Percentiles rank a stretch among this genome's conserved stretches.
These are phyloP conservation scores for Cancer borealis DNA, from an alignment of 2,888 invertebrate species.

Conservation along the genomic window DNA sequence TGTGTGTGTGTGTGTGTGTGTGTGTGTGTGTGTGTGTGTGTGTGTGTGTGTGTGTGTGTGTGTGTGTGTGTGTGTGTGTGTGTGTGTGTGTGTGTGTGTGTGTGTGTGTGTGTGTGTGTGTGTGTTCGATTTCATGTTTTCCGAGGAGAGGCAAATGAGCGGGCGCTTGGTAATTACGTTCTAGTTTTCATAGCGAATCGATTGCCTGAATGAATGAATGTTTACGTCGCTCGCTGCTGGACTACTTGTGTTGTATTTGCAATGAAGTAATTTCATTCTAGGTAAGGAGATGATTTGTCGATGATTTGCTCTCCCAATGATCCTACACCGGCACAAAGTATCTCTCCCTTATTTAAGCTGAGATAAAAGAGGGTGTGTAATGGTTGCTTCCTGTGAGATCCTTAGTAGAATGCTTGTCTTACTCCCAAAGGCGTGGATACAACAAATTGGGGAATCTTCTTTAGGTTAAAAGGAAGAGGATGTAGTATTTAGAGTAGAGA, in stretches of 20 bases:
- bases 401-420: not conserved
- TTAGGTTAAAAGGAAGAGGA: not conserved
- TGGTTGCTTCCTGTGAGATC: not conserved
- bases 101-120: too few relatives aligned
- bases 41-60: too few relatives aligned
- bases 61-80: too few relatives aligned
- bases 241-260: too few relatives aligned
- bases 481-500: too few relatives aligned
- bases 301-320: not conserved
- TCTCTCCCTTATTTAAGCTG: not conserved
- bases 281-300: not conserved
- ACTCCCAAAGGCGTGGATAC: too few relatives aligned
- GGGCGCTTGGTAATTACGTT: slow-evolving; percentile 8
- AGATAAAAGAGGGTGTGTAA: slow-evolving; percentile 16
- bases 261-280: not conserved
- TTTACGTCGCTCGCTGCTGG: too few relatives aligned
- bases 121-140: too few relatives aligned
- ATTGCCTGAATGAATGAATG: not conserved
- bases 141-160: not conserved
- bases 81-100: too few relatives aligned
- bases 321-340: not conserved
- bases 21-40: too few relatives aligned
- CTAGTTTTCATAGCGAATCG: not conserved
- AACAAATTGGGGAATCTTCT: not conserved
- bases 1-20: too few relatives aligned